Conservation (phyloP, 2,113 vertebrate genomes). For the Epinephelus cyanopodus region DNA sequence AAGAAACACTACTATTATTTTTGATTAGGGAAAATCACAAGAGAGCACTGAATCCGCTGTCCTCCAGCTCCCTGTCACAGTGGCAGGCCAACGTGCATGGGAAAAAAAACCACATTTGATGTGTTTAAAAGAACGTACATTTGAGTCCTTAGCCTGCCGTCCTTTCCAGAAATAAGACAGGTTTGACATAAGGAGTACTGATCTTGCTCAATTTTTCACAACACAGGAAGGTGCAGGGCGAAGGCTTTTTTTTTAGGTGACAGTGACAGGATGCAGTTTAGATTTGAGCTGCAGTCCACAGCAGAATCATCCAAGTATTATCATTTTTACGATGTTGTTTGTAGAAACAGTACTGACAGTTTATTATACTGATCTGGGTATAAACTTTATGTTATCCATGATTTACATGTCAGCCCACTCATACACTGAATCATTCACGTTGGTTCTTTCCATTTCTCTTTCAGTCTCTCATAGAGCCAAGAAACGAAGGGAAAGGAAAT, state of each 20-base stretch:
- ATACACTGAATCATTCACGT: constrained; percentile 10
- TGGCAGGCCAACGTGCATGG: background rate
- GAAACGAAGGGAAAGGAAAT: background rate
- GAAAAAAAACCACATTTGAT: background rate
- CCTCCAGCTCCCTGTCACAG: background rate
- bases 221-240: background rate
- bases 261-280: background rate
- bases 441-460: constrained; percentile 7
- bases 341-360: constrained; percentile 11
- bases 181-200: background rate
- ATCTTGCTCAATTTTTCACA: background rate
- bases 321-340: constrained; percentile 11
- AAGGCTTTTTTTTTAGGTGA: background rate
- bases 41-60: background rate
- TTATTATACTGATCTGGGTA: background rate
- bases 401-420: constrained; percentile 21
- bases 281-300: constrained; percentile 3
- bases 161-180: background rate
- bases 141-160: background rate
- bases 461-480: background rate
- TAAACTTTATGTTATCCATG: constrained; percentile 37
- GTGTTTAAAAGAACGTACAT: background rate
- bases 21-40: background rate
- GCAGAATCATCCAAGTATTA: background rate
- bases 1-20: background rate